phyloP scores from a whole-genome alignment of 2,888 invertebrate species.

The Acanthosepion esculentum region DNA sequence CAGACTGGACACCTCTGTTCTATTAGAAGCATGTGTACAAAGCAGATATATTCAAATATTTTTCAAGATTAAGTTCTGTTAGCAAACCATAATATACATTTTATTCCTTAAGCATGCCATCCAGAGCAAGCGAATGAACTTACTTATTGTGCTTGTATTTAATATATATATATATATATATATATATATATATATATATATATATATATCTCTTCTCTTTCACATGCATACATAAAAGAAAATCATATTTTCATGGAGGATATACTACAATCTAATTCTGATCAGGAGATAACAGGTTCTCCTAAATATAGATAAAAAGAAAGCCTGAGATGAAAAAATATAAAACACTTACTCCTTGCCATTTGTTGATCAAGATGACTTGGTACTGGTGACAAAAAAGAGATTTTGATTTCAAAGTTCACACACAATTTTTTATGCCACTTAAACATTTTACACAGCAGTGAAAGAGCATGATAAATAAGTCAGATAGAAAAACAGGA shows the following conservation, averaged over 20 bases:
- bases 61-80: neutral
- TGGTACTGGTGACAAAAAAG: conserved; percentile 18
- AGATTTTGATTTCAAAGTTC: conserved; percentile 2
- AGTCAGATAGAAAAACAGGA: neutral
- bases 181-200: neutral
- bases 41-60: neutral
- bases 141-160: neutral
- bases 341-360: conserved; percentile 33
- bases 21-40: neutral
- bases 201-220: neutral
- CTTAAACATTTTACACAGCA: conserved; percentile 33
- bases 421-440: neutral
- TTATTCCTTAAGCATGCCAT: neutral
- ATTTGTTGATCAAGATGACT: conserved; percentile 33
- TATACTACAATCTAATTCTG: neutral
- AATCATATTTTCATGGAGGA: neutral
- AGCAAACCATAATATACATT: neutral
- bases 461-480: neutral
- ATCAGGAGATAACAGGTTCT: neutral
- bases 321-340: conserved; percentile 18
- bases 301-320: neutral
- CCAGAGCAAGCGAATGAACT: neutral
- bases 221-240: conserved; percentile 4
- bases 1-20: neutral
- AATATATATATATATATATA: neutral